Evolutionary conservation across 1,140 invertebrate genomes (phyloP).

Genomic region (Archegozetes longisetosus): DNA sequence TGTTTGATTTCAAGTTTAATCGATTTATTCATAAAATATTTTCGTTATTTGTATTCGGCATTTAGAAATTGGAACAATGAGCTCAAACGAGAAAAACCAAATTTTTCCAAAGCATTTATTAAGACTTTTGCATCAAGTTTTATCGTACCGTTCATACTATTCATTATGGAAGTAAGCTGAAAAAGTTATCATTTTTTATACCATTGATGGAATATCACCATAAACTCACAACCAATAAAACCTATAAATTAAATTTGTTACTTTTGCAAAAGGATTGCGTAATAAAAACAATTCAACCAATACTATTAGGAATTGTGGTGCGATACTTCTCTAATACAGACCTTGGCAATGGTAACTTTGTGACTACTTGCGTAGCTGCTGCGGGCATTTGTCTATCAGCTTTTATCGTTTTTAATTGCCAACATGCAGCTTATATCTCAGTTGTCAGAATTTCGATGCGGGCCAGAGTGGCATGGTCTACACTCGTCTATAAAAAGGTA

Average conservation of each 20-base stretch:
- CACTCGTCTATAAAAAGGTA: constrained; percentile 6
- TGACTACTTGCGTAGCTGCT: not conserved
- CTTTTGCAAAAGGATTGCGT: constrained; percentile 4
- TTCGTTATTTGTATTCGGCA: too few species aligned
- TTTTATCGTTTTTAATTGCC: not conserved
- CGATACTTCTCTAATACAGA: not conserved
- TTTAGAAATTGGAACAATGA: not conserved
- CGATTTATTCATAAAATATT: too few species aligned
- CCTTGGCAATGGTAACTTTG: not conserved
- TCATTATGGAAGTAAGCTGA: not conserved
- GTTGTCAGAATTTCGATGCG: constrained; percentile 3
- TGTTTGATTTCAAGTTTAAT: not conserved
- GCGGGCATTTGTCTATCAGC: not conserved
- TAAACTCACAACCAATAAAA: too few species aligned
- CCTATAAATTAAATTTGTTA: too few species aligned
- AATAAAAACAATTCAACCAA: constrained; percentile 5
- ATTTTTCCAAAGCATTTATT: not conserved
- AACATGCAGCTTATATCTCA: not conserved
- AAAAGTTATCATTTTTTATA: not conserved
- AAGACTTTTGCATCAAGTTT: not conserved
- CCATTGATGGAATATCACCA: too few species aligned
- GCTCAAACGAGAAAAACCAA: not conserved
- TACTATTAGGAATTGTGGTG: constrained; percentile 2
- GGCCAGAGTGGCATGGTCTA: not conserved
- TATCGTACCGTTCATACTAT: not conserved